Evolutionary conservation across 2,888 invertebrate genomes (phyloP), one percentile per base, ranked within the genome.

Genomic region (Aspidiotus destructor): DNA sequence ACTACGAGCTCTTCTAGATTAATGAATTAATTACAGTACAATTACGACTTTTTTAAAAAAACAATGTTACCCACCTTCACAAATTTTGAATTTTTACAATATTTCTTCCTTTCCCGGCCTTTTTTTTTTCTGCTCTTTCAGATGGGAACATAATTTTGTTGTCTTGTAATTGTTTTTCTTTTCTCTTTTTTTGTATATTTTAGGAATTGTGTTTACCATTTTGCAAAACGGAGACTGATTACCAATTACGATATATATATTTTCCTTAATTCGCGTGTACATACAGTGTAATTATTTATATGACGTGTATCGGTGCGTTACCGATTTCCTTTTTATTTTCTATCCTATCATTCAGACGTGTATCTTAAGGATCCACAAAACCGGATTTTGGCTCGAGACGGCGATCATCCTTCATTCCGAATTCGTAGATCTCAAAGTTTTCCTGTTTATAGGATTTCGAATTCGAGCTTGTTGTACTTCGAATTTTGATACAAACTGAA

Each of bases 211-310:
- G 67, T 67, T 67, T 48, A 67, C 67, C 67, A 67, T 67, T 67
- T 67, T 57, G 58, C 17, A 60, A 62, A 67, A 67, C 58, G 67
- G 67, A 67, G 67, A 67, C 67, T 67, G 67, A 67, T 67, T 67
- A 67, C 67, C 67, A 41, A 67, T 67, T 58, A 67, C 44, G 53
- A 48, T 58, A 13, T 58, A 17, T 58, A 40, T 58, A 3, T 52
- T 52, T 52, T 52, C 57, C 57, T 55, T 41, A 64, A 55, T 57
- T 65, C 55, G 57, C 58, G 57, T 55, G 41, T 54, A 41, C 57
- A 65, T 57, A 57, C 52, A 13, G n/a, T 48, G 48, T 13, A 48
- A 48, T 48, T 48, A n/a, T 11, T 48, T 48, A 11, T 48, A 48
- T 48, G 11, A 48, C 28, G 28, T 28, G 28, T 28, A 28, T 28